Percentiles rank a stretch among this genome's conserved stretches.
Evolutionary conservation across 2,113 vertebrate species (phyloP).

Genomic region (Tragulus kanchil): DNA sequence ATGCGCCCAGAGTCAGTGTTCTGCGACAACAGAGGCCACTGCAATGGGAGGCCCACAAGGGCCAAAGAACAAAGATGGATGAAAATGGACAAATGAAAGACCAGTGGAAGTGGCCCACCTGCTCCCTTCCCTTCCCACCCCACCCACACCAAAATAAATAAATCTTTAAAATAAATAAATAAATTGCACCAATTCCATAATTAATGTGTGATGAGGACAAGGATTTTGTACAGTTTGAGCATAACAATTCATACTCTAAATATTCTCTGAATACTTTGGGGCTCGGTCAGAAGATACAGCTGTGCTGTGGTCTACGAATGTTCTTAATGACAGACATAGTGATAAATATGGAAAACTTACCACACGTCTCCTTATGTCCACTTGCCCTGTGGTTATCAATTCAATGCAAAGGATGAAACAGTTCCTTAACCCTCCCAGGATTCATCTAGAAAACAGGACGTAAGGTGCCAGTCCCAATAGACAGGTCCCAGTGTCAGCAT

Average conservation of each 20-base stretch:
- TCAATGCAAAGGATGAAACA: neutral
- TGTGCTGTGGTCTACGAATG: neutral
- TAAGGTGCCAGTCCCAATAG: neutral
- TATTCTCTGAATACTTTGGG: neutral
- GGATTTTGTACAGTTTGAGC: neutral
- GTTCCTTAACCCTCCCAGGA: neutral
- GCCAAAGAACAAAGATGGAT: too few species aligned
- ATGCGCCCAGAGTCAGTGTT: too few species aligned
- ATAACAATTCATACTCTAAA: slow-evolving; percentile 40
- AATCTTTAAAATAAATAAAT: too few species aligned
- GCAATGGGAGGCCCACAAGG: too few species aligned
- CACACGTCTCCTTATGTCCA: neutral
- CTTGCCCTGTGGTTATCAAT: neutral
- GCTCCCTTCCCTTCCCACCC: too few species aligned
- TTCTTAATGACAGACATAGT: neutral
- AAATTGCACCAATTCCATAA: neutral
- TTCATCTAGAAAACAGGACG: neutral
- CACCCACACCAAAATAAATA: too few species aligned
- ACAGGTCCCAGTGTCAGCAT: neutral
- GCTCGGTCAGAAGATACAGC: neutral
- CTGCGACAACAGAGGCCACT: too few species aligned
- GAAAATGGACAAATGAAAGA: too few species aligned
- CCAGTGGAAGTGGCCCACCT: too few species aligned
- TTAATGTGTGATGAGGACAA: neutral
- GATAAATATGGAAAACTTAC: neutral